These are phyloP conservation scores for Bombus consobrinus DNA, from an alignment of 1,140 invertebrate species.

Conservation along the genomic window DNA sequence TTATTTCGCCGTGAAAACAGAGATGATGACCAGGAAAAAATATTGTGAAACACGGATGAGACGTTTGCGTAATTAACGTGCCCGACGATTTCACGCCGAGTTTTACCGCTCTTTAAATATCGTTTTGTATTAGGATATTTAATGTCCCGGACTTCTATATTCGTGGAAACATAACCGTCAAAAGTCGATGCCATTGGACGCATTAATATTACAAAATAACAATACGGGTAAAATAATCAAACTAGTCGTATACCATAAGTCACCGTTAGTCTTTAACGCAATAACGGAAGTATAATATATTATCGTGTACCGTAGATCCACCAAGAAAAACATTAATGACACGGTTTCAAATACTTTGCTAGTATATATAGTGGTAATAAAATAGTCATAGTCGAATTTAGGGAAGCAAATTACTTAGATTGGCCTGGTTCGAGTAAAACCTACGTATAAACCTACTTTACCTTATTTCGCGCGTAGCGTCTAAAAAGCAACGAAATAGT, in stretches of 20 bases:
- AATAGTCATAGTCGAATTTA: too few relatives aligned
- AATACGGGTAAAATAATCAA: not conserved
- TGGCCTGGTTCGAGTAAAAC: too few relatives aligned
- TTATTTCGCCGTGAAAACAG: conserved; percentile 8
- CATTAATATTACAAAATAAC: not conserved
- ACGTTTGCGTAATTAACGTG: conserved; percentile 3
- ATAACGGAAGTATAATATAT: too few relatives aligned
- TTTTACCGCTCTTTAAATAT: not conserved
- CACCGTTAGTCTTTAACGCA: too few relatives aligned
- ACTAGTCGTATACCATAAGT: too few relatives aligned
- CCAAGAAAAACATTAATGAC: too few relatives aligned
- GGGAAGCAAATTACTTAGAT: too few relatives aligned
- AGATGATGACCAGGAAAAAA: conserved; percentile 8
- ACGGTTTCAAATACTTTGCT: too few relatives aligned
- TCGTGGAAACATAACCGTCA: not conserved
- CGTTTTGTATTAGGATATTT: not conserved
- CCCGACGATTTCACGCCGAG: not conserved
- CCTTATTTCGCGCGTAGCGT: too few relatives aligned
- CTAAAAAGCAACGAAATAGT: not conserved
- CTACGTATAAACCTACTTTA: too few relatives aligned
- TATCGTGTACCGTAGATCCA: too few relatives aligned
- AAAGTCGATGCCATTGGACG: not conserved
- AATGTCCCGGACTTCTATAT: not conserved
- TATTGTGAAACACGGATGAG: conserved; percentile 6
- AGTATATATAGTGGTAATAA: too few relatives aligned